Base-by-base conservation (phyloP, 2,797 vertebrate genomes). In the Chiloscyllium punctatum region DNA sequence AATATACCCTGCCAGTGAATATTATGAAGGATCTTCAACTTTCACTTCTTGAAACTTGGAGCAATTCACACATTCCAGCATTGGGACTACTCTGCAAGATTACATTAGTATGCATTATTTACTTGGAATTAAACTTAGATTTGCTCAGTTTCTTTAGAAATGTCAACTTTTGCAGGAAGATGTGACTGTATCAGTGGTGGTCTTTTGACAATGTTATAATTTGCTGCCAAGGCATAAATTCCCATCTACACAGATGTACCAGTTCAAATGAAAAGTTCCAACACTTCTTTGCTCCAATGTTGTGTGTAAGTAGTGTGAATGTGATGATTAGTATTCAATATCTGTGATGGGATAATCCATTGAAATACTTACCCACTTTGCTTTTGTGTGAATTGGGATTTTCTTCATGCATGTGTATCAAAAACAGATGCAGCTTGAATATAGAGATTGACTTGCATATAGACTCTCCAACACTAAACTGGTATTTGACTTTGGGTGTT, bases 191-290 rank as follows among this genome's bases (percentile, higher is more conserved):
- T 37, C 15, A 0, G 16, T 18, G n/a, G n/a, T 16, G 2, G 77
- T n/a, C 15, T 2, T 77, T 33, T 77, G 25, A 5, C 4, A 27
- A 72, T 72, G 33, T 33, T 77, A 77, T 37, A n/a, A 15, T n/a
- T 79, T 82, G 13, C n/a, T 82, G n/a, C 77, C n/a, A 42, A 13
- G 18, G 2, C n/a, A 82, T 18, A 16, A 82, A 37, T 42, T 37
- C 13, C 16, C 37, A 21, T 82, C n/a, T 4, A 16, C 77, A 42
- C 33, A 18, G 77, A 42, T 5, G 15, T 37, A n/a, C 16, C 77
- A 82, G 37, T 82, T 82, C 77, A 37, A 82, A 82, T 82, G n/a
- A 82, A 82, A 82, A 37, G 77, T 82, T 82, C 77, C n/a, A 82
- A 82, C 15, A 5, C 15, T 15, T 27, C 27, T 74, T 30, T 30